These are phyloP conservation scores for Chironex yamaguchii DNA, from an alignment of 30 jellyfish, hydroid and myxozoan genomes.

Conservation along the genomic window DNA sequence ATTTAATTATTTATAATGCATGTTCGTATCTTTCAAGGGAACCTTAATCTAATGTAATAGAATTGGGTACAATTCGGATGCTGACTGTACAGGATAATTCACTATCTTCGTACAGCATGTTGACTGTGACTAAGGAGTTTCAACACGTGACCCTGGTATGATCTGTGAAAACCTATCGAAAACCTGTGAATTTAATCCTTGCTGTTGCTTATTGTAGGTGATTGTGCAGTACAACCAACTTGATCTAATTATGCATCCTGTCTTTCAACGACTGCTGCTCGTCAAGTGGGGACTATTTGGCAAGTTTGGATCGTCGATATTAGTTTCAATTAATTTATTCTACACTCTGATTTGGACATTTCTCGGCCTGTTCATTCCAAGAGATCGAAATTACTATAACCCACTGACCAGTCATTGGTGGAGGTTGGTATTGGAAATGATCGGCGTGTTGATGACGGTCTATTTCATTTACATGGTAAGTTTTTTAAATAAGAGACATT, in stretches of 20 bases:
- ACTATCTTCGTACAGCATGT: too few species aligned
- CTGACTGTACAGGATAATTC: too few species aligned
- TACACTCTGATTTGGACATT: constrained; percentile 97
- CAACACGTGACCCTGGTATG: too few species aligned
- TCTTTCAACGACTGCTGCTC: constrained; percentile 83
- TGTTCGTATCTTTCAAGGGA: too few species aligned
- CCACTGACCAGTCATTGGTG: constrained; percentile 84
- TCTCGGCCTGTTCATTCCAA: constrained; percentile 89
- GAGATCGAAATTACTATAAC: constrained; percentile 74
- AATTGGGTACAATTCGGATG: too few species aligned
- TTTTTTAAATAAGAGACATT: too few species aligned
- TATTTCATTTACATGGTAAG: constrained; percentile 85
- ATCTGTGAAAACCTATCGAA: neutral
- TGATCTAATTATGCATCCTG: constrained; percentile 96
- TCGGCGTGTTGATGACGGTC: constrained; percentile 83
- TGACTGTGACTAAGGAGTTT: too few species aligned
- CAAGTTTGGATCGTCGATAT: constrained; percentile 75
- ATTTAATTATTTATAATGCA: too few species aligned
- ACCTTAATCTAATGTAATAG: too few species aligned
- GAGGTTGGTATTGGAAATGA: constrained; percentile 85
- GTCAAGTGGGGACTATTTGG: constrained; percentile 96
- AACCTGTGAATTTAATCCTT: too few species aligned
- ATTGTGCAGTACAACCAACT: constrained; percentile 92
- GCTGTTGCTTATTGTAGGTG: constrained; percentile 49
- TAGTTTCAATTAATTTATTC: constrained; percentile 70